phyloP scores from a whole-genome alignment of 2,888 invertebrate genomes.

The Alitta virens region DNA sequence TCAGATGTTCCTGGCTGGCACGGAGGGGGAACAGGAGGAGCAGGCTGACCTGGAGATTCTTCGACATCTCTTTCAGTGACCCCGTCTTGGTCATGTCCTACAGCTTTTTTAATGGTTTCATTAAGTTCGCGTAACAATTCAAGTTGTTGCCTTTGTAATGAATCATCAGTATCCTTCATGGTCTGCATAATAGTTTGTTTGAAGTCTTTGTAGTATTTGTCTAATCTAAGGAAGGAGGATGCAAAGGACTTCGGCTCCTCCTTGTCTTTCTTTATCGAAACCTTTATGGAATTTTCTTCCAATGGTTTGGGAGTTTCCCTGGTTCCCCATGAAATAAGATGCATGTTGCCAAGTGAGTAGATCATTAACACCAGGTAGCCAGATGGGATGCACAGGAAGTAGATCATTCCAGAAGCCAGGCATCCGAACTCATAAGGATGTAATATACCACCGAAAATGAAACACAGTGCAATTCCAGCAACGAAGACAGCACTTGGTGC shows the following conservation, averaged over 20 bases:
- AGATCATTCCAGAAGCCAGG: slow-evolving; percentile 38
- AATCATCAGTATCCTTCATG: neutral
- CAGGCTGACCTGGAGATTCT: neutral
- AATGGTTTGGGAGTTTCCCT: slow-evolving; percentile 43
- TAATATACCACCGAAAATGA: slow-evolving; percentile 29
- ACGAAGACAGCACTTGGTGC: slow-evolving; percentile 46
- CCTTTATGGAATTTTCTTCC: slow-evolving; percentile 32
- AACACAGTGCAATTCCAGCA: slow-evolving; percentile 33
- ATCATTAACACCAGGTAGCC: slow-evolving; percentile 49
- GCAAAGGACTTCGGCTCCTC: neutral
- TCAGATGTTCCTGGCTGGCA: no score
- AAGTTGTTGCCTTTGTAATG: neutral
- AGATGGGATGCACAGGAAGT: slow-evolving; percentile 48
- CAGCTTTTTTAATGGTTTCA: neutral
- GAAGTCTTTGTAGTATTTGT: slow-evolving; percentile 1
- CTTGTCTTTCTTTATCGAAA: slow-evolving; percentile 27
- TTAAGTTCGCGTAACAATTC: neutral
- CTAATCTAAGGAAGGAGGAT: neutral
- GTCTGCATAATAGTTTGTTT: slow-evolving; percentile 1
- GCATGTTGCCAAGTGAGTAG: slow-evolving; percentile 47
- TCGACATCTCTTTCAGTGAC: neutral
- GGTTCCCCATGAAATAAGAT: slow-evolving; percentile 52
- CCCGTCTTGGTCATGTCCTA: neutral
- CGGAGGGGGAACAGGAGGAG: neutral
- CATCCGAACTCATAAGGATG: slow-evolving; percentile 49